A percentile compares a stretch with the other conserved stretches of the same genome.
Conservation (phyloP, 2,888 invertebrate genomes). For the Caenorhabditis uteleia region DNA sequence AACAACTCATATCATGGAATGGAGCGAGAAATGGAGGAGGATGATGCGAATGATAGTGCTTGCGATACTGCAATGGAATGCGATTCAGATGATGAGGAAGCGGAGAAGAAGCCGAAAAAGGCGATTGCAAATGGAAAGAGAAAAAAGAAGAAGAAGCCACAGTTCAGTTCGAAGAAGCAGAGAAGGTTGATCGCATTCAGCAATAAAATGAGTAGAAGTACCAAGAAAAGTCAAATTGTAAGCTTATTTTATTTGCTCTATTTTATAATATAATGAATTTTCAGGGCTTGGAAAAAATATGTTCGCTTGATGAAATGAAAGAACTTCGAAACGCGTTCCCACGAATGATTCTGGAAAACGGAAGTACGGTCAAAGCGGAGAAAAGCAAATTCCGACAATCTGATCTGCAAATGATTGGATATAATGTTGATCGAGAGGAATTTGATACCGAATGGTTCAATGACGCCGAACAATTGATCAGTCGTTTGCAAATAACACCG, state of each 20-base stretch:
- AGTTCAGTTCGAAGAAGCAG: conserved; percentile 16
- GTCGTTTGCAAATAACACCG: conserved; percentile 39
- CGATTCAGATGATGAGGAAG: conserved; percentile 11
- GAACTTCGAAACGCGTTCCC: conserved; percentile 18
- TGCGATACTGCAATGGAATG: conserved; percentile 14
- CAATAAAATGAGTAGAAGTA: conserved; percentile 29
- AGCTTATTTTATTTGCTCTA: not conserved
- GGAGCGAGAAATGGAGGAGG: conserved; percentile 22
- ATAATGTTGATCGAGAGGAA: conserved; percentile 42
- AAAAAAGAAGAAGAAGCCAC: conserved; percentile 10
- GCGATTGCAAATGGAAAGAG: conserved; percentile 4
- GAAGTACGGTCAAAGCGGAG: conserved; percentile 1
- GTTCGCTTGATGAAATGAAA: conserved; percentile 21
- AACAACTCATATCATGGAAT: conserved; percentile 8
- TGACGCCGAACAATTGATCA: conserved; percentile 56
- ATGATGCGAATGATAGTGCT: conserved; percentile 11
- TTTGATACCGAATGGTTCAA: conserved; percentile 44
- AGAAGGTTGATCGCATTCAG: conserved; percentile 21
- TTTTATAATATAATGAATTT: not conserved
- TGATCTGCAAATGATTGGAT: conserved; percentile 33
- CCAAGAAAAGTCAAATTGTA: conserved; percentile 11
- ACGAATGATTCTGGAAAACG: conserved; percentile 9
- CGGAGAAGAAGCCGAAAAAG: no score
- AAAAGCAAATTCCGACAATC: conserved; percentile 9
- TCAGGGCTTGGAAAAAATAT: conserved; percentile 12